Evolutionary conservation across 1,140 invertebrate genomes (phyloP), one percentile per base, ranked within the genome.

Genomic region (Arctopsyche grandis): DNA sequence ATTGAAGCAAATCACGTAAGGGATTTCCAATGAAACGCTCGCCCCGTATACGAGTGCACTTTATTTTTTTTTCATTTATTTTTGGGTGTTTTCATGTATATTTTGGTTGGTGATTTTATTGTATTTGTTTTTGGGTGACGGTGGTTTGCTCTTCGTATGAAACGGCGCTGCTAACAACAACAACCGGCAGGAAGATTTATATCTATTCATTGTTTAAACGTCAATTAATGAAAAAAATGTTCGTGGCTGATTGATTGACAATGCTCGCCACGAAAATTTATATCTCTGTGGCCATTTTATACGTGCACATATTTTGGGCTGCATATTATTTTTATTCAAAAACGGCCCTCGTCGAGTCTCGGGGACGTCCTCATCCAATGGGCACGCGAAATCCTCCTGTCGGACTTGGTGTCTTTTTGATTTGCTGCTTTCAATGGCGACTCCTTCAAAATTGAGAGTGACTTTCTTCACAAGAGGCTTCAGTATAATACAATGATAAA

Each of bases 191-290:
- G 77, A 82, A 82, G 81, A 82, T 82, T 82, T 82, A 82, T 82
- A 79, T 80, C 81, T 82, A 82, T 82, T 82, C 81, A 82, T 82
- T 82, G 81, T 82, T 82, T 76, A 77, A 75, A 82, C 77, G 81
- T 82, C 81, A 82, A 82, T 82, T 82, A 82, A 82, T 82, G 81
- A 80, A 82, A 82, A 82, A 82, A 82, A 79, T 79, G 19, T 76
- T 69, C 78, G 29, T 7, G 12, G n/a, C 76, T 66, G 81, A 82
- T 82, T 82, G 81, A 82, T 82, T 82, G 81, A 82, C 81, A 82
- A 80, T 82, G 79, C 76, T 38, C 74, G 60, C 66, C 58, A 26
- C 16, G 70, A 60, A 82, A 82, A 80, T 82, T 80, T 82, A 82
- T 82, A 82, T 80, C 76, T 79, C 71, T 77, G 48, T 52, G 63